phyloP scores from a whole-genome alignment of 2,113 vertebrate genomes.

The Myotis lucifugus region DNA sequence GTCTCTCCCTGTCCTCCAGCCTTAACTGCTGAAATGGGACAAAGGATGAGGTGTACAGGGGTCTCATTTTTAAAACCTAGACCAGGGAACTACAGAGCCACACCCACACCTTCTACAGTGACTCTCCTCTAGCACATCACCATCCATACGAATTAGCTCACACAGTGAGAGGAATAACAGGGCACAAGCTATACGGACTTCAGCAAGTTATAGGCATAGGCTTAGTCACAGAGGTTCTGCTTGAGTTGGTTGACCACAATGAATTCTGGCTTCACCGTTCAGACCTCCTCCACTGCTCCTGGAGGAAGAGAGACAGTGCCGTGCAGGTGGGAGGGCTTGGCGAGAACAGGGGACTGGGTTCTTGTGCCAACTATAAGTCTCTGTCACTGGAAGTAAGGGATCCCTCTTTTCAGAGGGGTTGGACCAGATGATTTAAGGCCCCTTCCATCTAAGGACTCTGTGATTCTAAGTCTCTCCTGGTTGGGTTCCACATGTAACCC shows the following conservation, averaged over 20 bases:
- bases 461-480: not conserved
- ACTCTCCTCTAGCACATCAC: not conserved
- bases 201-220: not conserved
- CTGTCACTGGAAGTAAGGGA: not conserved
- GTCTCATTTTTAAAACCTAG: not conserved
- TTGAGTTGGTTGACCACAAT: not conserved
- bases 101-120: not conserved
- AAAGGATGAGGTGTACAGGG: not conserved
- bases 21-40: not conserved
- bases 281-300: not conserved
- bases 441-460: not conserved
- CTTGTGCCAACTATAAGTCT: not conserved
- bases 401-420: not conserved
- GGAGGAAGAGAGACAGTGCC: not conserved
- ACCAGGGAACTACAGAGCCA: not conserved
- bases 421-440: not conserved
- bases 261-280: not conserved
- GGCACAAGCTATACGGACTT: not conserved
- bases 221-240: not conserved
- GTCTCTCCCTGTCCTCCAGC: not conserved
- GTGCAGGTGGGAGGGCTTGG: not conserved
- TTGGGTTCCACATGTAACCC: not conserved
- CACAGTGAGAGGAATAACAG: not conserved
- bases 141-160: not conserved
- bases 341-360: not conserved